Conservation (phyloP, 2,797 vertebrate genomes). For the Squalus acanthias region DNA sequence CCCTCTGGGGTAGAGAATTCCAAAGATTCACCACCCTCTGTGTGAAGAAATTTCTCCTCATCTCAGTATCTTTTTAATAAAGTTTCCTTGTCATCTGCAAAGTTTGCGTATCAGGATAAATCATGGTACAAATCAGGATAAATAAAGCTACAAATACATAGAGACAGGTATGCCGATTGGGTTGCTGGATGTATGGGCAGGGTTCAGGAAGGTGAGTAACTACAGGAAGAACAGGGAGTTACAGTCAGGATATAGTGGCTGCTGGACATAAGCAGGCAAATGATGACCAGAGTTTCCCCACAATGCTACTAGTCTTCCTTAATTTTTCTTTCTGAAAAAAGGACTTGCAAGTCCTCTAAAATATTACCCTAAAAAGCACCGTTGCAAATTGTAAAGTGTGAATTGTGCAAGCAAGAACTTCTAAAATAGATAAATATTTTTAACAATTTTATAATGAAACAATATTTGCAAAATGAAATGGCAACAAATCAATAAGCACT, state of each 20-base stretch:
- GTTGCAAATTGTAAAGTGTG: background rate
- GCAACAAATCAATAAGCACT: too few species aligned
- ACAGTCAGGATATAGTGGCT: background rate
- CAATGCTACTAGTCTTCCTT: background rate
- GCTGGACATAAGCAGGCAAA: background rate
- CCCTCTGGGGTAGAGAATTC: too few species aligned
- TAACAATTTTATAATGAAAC: background rate
- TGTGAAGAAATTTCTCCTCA: too few species aligned
- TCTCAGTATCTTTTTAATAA: too few species aligned
- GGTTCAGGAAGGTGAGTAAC: background rate
- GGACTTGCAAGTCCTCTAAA: background rate
- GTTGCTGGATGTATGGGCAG: background rate
- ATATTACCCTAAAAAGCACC: background rate
- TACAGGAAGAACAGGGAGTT: background rate
- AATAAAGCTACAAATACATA: too few species aligned
- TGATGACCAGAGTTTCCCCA: background rate
- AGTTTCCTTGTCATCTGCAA: too few species aligned
- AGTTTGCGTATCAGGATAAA: too few species aligned
- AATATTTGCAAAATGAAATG: slow-evolving; percentile 17
- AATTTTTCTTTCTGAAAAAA: background rate
- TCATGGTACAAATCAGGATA: too few species aligned
- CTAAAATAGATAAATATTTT: background rate
- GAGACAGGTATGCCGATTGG: too few species aligned
- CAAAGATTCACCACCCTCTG: too few species aligned
- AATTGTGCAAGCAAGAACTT: background rate